Percentiles rank a stretch among this genome's conserved stretches.
Evolutionary conservation across 2,797 vertebrate genomes (phyloP).

Genomic region (Aldrovandia affinis): DNA sequence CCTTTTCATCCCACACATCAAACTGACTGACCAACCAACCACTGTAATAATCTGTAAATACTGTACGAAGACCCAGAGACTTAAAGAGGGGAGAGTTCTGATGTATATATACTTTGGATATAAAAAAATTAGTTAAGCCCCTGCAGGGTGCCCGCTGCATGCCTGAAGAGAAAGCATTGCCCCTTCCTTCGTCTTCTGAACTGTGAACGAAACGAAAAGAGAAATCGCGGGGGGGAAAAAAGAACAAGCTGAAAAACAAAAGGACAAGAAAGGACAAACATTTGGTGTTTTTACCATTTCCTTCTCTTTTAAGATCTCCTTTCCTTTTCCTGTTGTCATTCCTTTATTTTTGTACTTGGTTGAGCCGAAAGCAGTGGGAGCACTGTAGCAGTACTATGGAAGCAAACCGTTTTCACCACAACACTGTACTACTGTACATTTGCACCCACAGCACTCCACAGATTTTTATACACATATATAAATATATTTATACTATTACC

Average conservation of each 20-base stretch:
- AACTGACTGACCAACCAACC: constrained; percentile 56
- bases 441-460: constrained; percentile 74
- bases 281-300: constrained; percentile 59
- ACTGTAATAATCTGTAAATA: constrained; percentile 84
- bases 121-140: constrained; percentile 73
- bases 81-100: constrained; percentile 53
- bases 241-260: constrained; percentile 12
- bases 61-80: constrained; percentile 65
- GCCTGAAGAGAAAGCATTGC: constrained; percentile 84
- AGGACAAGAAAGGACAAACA: constrained; percentile 16
- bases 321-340: constrained; percentile 32
- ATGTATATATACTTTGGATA: constrained; percentile 84
- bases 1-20: constrained; percentile 39
- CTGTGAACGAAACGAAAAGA: constrained; percentile 1
- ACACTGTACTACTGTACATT: constrained; percentile 82
- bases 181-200: constrained; percentile 68
- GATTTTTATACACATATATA: constrained; percentile 50
- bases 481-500: constrained; percentile 39
- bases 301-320: constrained; percentile 51
- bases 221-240: background rate
- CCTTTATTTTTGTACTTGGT: constrained; percentile 51
- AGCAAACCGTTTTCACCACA: constrained; percentile 77
- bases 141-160: constrained; percentile 88
- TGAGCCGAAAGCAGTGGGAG: constrained; percentile 72
- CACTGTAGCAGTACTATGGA: constrained; percentile 82